These are phyloP conservation scores for Charanyca ferruginea DNA, from an alignment of 2,888 invertebrate genomes.

Conservation along the genomic window DNA sequence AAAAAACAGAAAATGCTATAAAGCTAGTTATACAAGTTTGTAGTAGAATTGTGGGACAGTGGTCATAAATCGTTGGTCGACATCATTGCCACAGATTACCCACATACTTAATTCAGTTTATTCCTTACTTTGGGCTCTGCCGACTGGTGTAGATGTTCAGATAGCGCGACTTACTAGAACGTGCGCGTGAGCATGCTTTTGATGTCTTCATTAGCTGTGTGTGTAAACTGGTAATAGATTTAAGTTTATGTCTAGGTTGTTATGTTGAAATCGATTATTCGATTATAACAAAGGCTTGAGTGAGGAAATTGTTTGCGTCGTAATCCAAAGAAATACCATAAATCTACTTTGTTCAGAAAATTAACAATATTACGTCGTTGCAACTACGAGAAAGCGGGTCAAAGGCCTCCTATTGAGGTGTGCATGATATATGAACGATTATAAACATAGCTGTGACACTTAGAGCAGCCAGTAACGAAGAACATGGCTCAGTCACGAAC, in stretches of 20 bases:
- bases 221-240: constrained; percentile 41
- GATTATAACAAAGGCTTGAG: constrained; percentile 9
- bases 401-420: constrained; percentile 59
- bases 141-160: constrained; percentile 63
- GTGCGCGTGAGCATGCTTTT: constrained; percentile 29
- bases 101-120: constrained; percentile 4
- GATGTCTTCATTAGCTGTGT: constrained; percentile 59
- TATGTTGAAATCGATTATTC: constrained; percentile 21
- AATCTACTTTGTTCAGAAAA: constrained; percentile 30
- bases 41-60: constrained; percentile 38
- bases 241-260: constrained; percentile 11
- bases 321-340: neutral
- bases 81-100: constrained; percentile 41
- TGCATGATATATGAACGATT: constrained; percentile 64
- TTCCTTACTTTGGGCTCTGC: constrained; percentile 12
- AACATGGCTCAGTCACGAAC: constrained; percentile 78
- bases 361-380: constrained; percentile 31
- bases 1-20: constrained; percentile 39
- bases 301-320: neutral
- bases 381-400: constrained; percentile 62
- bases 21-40: constrained; percentile 41
- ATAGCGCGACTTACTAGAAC: constrained; percentile 62
- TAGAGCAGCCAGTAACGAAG: constrained; percentile 52
- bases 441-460: constrained; percentile 60
- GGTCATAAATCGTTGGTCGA: constrained; percentile 45